Evolutionary conservation across 2,888 invertebrate genomes (phyloP).

Genomic region (Xestia c-nigrum): DNA sequence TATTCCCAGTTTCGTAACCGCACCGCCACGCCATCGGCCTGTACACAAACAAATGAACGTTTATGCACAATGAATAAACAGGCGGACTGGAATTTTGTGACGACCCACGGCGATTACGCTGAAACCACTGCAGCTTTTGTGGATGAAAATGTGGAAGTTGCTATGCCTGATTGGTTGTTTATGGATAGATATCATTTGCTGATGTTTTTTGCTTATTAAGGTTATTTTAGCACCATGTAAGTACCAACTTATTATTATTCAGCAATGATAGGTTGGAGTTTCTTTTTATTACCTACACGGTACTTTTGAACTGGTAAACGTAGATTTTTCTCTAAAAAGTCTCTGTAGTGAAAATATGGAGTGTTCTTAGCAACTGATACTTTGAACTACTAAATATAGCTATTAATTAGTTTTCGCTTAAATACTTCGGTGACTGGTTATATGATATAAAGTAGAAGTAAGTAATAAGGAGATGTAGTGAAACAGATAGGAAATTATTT

Average conservation of each 20-base stretch:
- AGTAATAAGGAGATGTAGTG: too few species aligned
- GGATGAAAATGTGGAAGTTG: constrained; percentile 60
- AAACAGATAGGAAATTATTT: neutral
- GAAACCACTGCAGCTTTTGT: constrained; percentile 59
- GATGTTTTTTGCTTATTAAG: neutral
- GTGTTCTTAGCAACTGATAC: constrained; percentile 5
- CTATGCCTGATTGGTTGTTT: constrained; percentile 25
- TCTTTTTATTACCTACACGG: neutral
- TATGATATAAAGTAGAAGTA: neutral
- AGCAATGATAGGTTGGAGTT: neutral
- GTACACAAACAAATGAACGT: constrained; percentile 83
- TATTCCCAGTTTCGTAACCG: constrained; percentile 83
- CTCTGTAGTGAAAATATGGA: neutral
- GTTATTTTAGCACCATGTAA: neutral
- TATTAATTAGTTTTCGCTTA: neutral
- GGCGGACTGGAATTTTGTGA: constrained; percentile 71
- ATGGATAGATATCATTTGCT: neutral
- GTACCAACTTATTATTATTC: neutral
- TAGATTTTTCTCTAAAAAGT: neutral
- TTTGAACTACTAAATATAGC: neutral
- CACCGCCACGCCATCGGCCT: constrained; percentile 75
- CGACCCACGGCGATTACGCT: constrained; percentile 59
- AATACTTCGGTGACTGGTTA: neutral
- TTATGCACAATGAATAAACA: constrained; percentile 78
- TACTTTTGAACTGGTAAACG: neutral